Evolutionary conservation across 2,797 vertebrate genomes (phyloP).

Genomic region (Chromobotia macracanthus): DNA sequence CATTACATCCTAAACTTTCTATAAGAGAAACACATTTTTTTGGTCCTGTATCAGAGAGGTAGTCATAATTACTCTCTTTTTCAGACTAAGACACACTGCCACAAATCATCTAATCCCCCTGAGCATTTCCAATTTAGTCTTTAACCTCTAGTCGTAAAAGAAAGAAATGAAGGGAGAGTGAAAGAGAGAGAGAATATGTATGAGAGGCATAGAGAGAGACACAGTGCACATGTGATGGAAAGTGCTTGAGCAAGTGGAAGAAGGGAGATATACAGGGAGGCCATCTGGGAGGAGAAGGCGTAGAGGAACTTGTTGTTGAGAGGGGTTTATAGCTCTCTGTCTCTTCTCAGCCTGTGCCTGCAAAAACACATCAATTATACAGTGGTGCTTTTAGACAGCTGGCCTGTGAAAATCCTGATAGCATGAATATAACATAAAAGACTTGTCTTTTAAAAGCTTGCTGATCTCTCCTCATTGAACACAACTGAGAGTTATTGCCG

Average conservation of each 20-base stretch:
- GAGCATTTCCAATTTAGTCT: slow-evolving; percentile 37
- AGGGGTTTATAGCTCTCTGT: slow-evolving; percentile 33
- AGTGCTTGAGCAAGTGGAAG: neutral
- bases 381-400: slow-evolving; percentile 48
- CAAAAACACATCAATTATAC: slow-evolving; percentile 51
- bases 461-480: slow-evolving; percentile 33
- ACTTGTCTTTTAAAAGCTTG: slow-evolving; percentile 38
- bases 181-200: slow-evolving; percentile 2
- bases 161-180: slow-evolving; percentile 2
- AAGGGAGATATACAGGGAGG: slow-evolving; percentile 4
- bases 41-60: neutral
- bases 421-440: slow-evolving; percentile 48
- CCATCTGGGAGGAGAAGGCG: slow-evolving; percentile 37
- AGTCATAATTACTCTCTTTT: slow-evolving; percentile 33
- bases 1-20: neutral
- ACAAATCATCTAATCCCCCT: slow-evolving; percentile 31
- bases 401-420: slow-evolving; percentile 27
- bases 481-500: slow-evolving; percentile 21
- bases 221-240: slow-evolving; percentile 6
- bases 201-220: neutral
- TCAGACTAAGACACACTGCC: slow-evolving; percentile 1
- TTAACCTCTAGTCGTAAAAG: slow-evolving; percentile 31
- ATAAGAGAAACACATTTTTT: slow-evolving; percentile 6
- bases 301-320: slow-evolving; percentile 36
- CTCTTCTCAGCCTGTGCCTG: slow-evolving; percentile 32